phyloP scores from a whole-genome alignment of 2,113 vertebrate genomes.

The Pelecanus crispus region DNA sequence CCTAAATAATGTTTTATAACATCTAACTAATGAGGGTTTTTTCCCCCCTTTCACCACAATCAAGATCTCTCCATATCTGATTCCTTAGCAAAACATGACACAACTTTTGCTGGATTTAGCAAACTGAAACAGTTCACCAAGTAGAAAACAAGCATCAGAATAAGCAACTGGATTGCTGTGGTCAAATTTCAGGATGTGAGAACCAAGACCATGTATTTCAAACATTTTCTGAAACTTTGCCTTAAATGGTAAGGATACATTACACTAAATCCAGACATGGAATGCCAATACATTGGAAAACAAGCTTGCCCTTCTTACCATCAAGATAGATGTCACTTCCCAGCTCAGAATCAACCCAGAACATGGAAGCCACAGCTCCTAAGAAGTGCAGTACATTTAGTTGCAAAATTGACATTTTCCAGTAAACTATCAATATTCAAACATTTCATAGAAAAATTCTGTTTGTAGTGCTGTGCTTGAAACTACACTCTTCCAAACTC shows the following conservation, averaged over 20 bases:
- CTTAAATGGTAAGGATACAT: not conserved
- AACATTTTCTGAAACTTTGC: not conserved
- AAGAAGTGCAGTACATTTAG: not conserved
- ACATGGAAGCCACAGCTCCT: slow-evolving; percentile 97
- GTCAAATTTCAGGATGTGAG: not conserved
- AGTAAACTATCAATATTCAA: not conserved
- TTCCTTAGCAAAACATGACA: not conserved
- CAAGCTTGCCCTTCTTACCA: slow-evolving; percentile 74
- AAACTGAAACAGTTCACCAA: not conserved
- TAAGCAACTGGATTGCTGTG: not conserved
- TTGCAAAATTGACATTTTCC: not conserved
- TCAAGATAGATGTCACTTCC: slow-evolving; percentile 97
- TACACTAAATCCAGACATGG: not conserved
- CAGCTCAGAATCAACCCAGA: slow-evolving; percentile 96
- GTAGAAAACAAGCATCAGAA: not conserved
- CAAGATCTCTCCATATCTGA: not conserved
- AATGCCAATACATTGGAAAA: not conserved
- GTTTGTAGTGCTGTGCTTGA: not conserved
- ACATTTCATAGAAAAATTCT: not conserved
- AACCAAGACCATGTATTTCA: not conserved
- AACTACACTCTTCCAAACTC: not conserved
- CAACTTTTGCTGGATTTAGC: not conserved
- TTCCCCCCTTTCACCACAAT: not conserved
- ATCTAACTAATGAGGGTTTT: not conserved
- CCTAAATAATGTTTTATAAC: not conserved